These are phyloP conservation scores for Leptopilina drosophilae DNA, from an alignment of 2,888 invertebrate genomes.

Conservation along the genomic window DNA sequence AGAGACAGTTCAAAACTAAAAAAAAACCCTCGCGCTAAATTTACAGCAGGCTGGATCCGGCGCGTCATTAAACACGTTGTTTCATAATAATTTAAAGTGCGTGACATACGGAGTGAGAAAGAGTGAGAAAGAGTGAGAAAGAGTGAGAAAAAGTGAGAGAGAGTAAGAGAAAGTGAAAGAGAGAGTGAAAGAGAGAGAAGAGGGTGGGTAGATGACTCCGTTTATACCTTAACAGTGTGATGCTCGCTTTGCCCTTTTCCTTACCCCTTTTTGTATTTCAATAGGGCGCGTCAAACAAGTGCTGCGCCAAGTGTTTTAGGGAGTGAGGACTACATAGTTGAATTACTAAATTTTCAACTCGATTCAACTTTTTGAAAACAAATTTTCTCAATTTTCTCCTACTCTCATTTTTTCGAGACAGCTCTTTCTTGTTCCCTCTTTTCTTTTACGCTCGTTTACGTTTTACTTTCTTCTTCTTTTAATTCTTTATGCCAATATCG, in stretches of 20 bases:
- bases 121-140: no score
- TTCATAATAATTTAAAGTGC: slow-evolving; percentile 75
- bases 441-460: no score
- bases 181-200: no score
- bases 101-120: slow-evolving; percentile 58
- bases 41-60: slow-evolving; percentile 73
- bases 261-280: slow-evolving; percentile 34
- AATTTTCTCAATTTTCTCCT: no score
- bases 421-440: no score
- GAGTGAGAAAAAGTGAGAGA: slow-evolving; percentile 18
- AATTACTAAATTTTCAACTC: slow-evolving; percentile 43
- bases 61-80: slow-evolving; percentile 77
- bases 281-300: slow-evolving; percentile 34
- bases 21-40: slow-evolving; percentile 67
- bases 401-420: no score
- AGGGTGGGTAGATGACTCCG: not conserved
- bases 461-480: no score
- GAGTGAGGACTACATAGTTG: slow-evolving; percentile 42
- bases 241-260: slow-evolving; percentile 27
- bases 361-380: not conserved
- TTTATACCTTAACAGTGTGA: slow-evolving; percentile 22
- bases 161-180: no score
- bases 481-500: no score
- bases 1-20: slow-evolving; percentile 67
- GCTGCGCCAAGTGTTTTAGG: slow-evolving; percentile 41